Evolutionary conservation across 2,888 invertebrate genomes (phyloP).

Genomic region (Punctoribates punctum): DNA sequence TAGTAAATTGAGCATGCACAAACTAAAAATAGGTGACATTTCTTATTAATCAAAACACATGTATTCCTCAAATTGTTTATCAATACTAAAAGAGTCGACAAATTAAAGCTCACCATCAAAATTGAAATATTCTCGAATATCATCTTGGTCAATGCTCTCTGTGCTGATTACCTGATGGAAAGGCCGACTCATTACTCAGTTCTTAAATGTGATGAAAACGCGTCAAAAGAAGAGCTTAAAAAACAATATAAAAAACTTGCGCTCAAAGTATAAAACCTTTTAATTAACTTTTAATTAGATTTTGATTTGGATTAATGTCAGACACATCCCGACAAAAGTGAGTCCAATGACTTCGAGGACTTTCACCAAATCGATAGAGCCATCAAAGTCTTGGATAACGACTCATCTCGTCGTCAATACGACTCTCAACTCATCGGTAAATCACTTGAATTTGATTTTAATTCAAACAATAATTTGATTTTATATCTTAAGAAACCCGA

Average conservation of each 20-base stretch:
- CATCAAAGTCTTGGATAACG: conserved; percentile 21
- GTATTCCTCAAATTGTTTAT: too few relatives aligned
- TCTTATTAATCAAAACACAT: too few relatives aligned
- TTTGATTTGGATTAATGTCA: neutral
- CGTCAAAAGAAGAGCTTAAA: conserved; percentile 36
- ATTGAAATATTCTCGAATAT: too few relatives aligned
- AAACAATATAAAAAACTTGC: conserved; percentile 41
- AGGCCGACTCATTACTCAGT: conserved; percentile 2
- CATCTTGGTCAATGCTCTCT: too few relatives aligned
- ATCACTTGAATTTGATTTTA: neutral
- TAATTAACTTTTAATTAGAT: neutral
- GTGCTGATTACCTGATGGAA: neutral
- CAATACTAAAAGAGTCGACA: neutral
- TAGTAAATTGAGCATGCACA: too few relatives aligned
- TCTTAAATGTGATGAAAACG: conserved; percentile 33
- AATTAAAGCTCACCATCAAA: conserved; percentile 25
- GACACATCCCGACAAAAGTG: conserved; percentile 40
- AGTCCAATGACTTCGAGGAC: neutral
- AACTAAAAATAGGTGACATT: too few relatives aligned
- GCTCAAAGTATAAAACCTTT: conserved; percentile 2
- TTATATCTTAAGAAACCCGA: neutral
- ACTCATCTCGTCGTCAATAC: conserved; percentile 19
- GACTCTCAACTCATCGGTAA: conserved; percentile 38
- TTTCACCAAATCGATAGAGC: conserved; percentile 35
- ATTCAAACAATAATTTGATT: neutral